Evolutionary conservation across 2,888 invertebrate genomes (phyloP).

Genomic region (Cyclophora albipunctata): DNA sequence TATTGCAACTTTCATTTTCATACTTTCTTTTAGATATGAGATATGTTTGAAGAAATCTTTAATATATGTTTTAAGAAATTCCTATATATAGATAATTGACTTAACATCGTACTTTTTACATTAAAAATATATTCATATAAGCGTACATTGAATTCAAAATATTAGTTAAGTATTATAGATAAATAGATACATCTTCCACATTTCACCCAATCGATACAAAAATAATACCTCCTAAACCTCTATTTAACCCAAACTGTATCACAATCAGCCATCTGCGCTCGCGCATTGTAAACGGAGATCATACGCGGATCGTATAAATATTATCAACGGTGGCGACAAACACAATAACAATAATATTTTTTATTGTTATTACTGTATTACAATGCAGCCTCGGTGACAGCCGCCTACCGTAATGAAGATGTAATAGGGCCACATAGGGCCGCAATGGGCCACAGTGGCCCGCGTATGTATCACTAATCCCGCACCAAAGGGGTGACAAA

Average conservation of each 20-base stretch:
- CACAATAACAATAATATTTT: constrained; percentile 61
- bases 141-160: background rate
- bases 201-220: constrained; percentile 16
- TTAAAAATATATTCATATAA: background rate
- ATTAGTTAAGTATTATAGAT: background rate
- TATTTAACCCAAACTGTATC: too few species aligned
- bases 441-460: too few species aligned
- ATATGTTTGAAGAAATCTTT: too few species aligned
- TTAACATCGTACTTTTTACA: too few species aligned
- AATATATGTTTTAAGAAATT: too few species aligned
- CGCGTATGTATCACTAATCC: constrained; percentile 52
- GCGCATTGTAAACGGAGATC: constrained; percentile 53
- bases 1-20: constrained; percentile 4
- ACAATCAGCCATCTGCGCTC: constrained; percentile 32
- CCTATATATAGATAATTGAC: too few species aligned
- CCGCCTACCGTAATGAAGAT: constrained; percentile 74
- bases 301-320: constrained; percentile 59
- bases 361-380: constrained; percentile 54
- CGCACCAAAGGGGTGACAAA: constrained; percentile 62
- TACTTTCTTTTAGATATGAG: too few species aligned
- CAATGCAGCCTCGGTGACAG: constrained; percentile 44
- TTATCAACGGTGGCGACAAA: constrained; percentile 58
- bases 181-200: constrained; percentile 20
- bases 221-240: background rate
- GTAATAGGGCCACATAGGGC: constrained; percentile 56